Base-by-base conservation (phyloP, 2,113 vertebrate species). In the Ranitomeya variabilis region DNA sequence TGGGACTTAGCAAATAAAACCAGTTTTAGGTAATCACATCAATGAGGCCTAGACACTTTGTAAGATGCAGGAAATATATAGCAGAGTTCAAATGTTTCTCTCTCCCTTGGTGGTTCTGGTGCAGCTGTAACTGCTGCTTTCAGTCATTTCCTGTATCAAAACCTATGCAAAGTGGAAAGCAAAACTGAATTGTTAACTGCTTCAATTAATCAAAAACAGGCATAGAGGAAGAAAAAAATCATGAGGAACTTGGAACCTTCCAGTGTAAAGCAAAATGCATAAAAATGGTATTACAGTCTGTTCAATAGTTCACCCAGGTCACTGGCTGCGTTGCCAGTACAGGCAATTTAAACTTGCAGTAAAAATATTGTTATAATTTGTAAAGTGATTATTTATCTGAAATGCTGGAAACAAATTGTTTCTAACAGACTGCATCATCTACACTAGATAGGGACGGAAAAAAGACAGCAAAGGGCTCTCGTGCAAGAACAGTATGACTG, bases 21-120 rank as follows among this genome's bases (percentile, higher is more conserved):
- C 80, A 74, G 55, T 83, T 87, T 83, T 88, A 88, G 80, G 87
- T 89, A 84, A 89, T 89, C 73, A 89, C 62, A 79, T 89, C 87
- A 89, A 85, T 85, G 82, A 89, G 60, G 74, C 82, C 83, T 85
- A 83, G 87, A 89, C 87, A 79, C 73, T 85, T 83, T 88, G 80
- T 54, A 83, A 64, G 59, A 83, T 78, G 87, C 81, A 89, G 81
- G 87, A 85, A 89, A 84, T 79, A 89, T 85, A 89, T 89, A 79
- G 82, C 87, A 89, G 37, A 89, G 87, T 89, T 89, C 87, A 89
- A 85, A 85, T 78, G 82, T 89, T 89, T 89, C 73, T 66, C 69
- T 89, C 82, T 85, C 60, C 87, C 87, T 71, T 78, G 80, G 87
- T 89, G 87, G 69, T 57, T 83, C 73, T 83, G 86, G 37, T 85